phyloP scores from a whole-genome alignment of 2,797 vertebrate species.

The Cygnus olor region DNA sequence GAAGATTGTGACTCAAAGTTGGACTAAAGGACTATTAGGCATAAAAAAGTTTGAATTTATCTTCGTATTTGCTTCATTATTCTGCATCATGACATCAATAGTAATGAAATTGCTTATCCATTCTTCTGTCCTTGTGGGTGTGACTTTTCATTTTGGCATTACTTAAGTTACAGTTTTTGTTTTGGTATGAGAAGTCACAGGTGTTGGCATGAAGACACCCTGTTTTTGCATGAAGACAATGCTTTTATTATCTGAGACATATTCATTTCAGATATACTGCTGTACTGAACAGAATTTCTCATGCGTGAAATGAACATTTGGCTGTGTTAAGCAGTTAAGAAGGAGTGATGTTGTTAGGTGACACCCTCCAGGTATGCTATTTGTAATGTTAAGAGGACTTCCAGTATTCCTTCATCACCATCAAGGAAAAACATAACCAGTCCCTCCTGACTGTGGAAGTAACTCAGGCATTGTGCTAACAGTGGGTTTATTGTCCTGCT shows the following conservation, averaged over 20 bases:
- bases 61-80: background rate
- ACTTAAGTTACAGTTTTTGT: background rate
- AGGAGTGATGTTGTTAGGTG: background rate
- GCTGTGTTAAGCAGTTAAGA: background rate
- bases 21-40: background rate
- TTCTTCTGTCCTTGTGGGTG: background rate
- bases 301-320: background rate
- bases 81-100: background rate
- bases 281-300: background rate
- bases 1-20: background rate
- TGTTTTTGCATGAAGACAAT: background rate
- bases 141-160: background rate
- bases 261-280: background rate
- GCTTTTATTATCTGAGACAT: background rate
- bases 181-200: background rate
- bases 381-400: background rate
- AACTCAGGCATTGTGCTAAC: background rate
- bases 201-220: background rate
- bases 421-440: background rate
- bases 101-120: background rate
- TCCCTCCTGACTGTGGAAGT: background rate
- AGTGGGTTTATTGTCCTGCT: background rate
- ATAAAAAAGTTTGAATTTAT: slow-evolving; percentile 28
- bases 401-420: background rate
- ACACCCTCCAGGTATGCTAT: background rate